Conservation (phyloP, 2,797 vertebrate species). For the Simalia tracyae region DNA sequence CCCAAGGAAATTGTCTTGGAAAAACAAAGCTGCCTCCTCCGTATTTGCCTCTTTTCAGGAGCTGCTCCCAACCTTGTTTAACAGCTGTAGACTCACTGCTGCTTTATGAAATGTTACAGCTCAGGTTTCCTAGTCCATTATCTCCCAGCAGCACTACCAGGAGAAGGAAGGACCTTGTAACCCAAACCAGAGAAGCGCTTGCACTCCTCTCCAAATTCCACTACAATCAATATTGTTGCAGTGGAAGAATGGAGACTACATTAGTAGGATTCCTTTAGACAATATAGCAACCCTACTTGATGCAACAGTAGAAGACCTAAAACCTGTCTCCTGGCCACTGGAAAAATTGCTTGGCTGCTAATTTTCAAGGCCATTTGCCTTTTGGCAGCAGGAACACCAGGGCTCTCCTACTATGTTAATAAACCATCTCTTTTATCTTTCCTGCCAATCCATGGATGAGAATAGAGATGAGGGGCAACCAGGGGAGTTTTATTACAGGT, state of each 20-base stretch:
- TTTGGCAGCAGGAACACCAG: not conserved
- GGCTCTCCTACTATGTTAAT: not conserved
- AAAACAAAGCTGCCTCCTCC: not conserved
- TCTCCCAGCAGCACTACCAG: not conserved
- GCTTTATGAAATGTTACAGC: not conserved
- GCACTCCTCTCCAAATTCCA: not conserved
- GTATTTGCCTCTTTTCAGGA: not conserved
- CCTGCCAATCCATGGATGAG: not conserved
- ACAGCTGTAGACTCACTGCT: not conserved
- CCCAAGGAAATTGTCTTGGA: not conserved
- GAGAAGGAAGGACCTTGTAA: not conserved
- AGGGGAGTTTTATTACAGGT: not conserved
- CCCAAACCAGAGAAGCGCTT: not conserved
- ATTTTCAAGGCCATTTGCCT: not conserved
- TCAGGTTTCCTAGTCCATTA: not conserved
- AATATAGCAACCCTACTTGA: not conserved
- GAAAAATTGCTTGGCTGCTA: not conserved
- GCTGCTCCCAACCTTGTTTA: not conserved
- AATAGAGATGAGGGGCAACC: not conserved
- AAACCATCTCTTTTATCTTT: not conserved
- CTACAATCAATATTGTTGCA: not conserved
- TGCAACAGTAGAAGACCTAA: not conserved
- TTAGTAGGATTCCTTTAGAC: not conserved
- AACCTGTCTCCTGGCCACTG: not conserved
- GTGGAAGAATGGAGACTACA: not conserved